Percentiles rank a stretch among this genome's conserved stretches.
Conservation (phyloP, 2,888 invertebrate genomes). For the Prosopocoilus inquinatus region DNA sequence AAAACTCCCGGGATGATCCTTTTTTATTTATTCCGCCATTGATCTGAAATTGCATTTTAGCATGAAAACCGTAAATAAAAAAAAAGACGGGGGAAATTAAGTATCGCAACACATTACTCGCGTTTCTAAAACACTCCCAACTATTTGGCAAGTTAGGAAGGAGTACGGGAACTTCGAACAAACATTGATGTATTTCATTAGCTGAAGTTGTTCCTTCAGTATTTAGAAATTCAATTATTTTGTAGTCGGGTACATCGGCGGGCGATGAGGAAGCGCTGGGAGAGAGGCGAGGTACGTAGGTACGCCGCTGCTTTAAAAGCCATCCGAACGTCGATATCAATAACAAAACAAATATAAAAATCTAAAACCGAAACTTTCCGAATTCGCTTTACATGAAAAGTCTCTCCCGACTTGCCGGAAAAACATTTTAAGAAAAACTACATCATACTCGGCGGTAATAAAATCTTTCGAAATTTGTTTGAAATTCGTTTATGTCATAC, state of each 20-base stretch:
- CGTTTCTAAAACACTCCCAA: neutral
- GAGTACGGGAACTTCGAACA: too few relatives aligned
- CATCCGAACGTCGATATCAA: slow-evolving; percentile 22
- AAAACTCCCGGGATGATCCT: too few relatives aligned
- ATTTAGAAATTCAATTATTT: neutral
- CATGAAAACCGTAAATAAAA: too few relatives aligned
- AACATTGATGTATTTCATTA: too few relatives aligned
- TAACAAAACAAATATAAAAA: slow-evolving; percentile 26
- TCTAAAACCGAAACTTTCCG: slow-evolving; percentile 22
- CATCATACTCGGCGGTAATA: neutral
- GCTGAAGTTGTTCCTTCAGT: neutral
- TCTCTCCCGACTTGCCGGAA: slow-evolving; percentile 23
- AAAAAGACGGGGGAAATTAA: too few relatives aligned
- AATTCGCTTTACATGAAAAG: slow-evolving; percentile 28
- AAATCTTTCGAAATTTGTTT: slow-evolving; percentile 7
- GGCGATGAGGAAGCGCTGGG: neutral
- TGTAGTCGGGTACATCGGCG: neutral
- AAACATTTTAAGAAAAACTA: slow-evolving; percentile 19
- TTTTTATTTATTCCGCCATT: too few relatives aligned
- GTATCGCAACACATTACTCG: too few relatives aligned
- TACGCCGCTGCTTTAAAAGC: slow-evolving; percentile 7
- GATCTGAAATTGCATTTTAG: too few relatives aligned
- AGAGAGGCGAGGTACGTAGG: neutral
- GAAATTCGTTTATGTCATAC: neutral
- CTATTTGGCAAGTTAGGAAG: neutral